Evolutionary conservation across 2,888 invertebrate species (phyloP), one percentile per base, ranked within the genome.

Genomic region (Nemapogon koenigi): DNA sequence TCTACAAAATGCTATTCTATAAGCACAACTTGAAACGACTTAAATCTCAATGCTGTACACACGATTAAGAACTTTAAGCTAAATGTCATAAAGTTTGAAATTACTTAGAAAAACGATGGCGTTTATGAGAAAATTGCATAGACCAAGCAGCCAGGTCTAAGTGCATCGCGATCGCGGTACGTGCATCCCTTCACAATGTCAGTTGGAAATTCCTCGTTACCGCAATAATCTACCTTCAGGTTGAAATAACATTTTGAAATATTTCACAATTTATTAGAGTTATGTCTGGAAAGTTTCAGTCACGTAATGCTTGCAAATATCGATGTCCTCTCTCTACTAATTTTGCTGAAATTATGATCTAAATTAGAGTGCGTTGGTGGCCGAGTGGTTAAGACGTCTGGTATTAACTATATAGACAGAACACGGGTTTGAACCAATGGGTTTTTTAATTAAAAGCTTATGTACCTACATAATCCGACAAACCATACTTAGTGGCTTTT

Each of bases 181-280:
- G 72, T 71, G 73, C 69, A 67, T 65, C 67, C 64, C 62, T 52
- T 63, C 53, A 59, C 60, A 59, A 69, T 69, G 72, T 66, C 70
- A 66, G 70, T 68, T 67, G 65, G 66, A 71, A 68, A 71, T 71
- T 70, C 62, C 71, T 70, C 64, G 66, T 73, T 71, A 71, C 72
- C 62, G 62, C 69, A 65, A 67, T 75, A 71, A 71, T 72, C 70
- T 64, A 69, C 62, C 63, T 62, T 61, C 52, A 53, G 56, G 50
- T 57, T 54, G 56, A 53, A 58, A 58, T 59, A 62, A 56, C 55
- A 52, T 57, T 63, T 62, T 58, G 61, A 56, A 57, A 66, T 67
- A 66, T 64, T 67, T 68, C 56, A 62, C 61, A 60, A 62, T 64
- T 63, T 62, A 57, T 55, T 31, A 4, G 17, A 31, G 50, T 14